Percentiles rank a stretch among this genome's conserved stretches.
Conservation (phyloP, 2,888 invertebrate genomes). For the Cryptocephalus primarius region DNA sequence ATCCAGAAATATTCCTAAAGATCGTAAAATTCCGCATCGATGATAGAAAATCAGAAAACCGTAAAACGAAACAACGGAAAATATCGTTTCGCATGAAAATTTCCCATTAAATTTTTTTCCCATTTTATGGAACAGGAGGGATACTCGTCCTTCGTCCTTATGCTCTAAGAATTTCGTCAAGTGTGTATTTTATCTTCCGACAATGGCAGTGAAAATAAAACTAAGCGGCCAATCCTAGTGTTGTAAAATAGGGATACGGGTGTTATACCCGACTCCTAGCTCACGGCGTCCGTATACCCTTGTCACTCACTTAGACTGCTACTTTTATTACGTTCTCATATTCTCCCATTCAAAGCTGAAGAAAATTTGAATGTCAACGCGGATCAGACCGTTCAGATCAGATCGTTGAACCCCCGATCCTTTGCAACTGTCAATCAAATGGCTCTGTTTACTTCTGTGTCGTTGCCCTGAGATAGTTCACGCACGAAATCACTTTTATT, state of each 20-base stretch:
- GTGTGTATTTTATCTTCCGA: slow-evolving; percentile 17
- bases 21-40: too few relatives aligned
- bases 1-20: too few relatives aligned
- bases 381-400: slow-evolving; percentile 33
- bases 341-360: slow-evolving; percentile 32
- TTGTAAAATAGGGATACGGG: slow-evolving; percentile 21
- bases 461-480: background rate
- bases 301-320: slow-evolving; percentile 26
- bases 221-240: slow-evolving; percentile 14
- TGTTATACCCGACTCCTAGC: slow-evolving; percentile 20
- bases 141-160: too few relatives aligned
- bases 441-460: background rate
- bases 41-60: too few relatives aligned
- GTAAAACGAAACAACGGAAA: too few relatives aligned
- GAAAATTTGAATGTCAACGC: slow-evolving; percentile 41
- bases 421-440: background rate
- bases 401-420: slow-evolving; percentile 9
- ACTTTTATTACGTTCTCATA: slow-evolving; percentile 31
- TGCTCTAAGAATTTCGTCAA: too few relatives aligned
- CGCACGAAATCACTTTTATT: background rate
- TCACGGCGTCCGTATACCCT: slow-evolving; percentile 20
- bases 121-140: too few relatives aligned
- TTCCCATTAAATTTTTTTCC: too few relatives aligned
- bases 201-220: slow-evolving; percentile 24
- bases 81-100: too few relatives aligned